phyloP scores from a whole-genome alignment of 1,140 invertebrate species.

The Trichogramma pretiosum region DNA sequence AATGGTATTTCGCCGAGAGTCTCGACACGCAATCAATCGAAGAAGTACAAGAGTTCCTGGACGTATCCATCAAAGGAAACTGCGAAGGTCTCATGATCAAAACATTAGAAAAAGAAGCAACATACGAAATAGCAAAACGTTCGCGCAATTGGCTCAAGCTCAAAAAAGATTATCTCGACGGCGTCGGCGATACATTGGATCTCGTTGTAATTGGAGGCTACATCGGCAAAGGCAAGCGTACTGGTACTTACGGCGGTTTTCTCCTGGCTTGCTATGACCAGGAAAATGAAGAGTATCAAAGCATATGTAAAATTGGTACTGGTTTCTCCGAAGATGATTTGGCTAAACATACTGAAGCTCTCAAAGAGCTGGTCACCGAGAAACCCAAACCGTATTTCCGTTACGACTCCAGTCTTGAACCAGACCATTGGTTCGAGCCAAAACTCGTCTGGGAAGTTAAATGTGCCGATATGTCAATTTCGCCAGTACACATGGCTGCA shows the following conservation, averaged over 20 bases:
- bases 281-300: conserved; percentile 88
- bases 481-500: conserved; percentile 87
- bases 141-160: conserved; percentile 97
- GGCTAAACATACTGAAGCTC: conserved; percentile 63
- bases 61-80: conserved; percentile 92
- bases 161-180: conserved; percentile 96
- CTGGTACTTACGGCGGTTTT: conserved; percentile 92
- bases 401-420: conserved; percentile 65
- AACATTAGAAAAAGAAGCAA: conserved; percentile 83
- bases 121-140: conserved; percentile 96
- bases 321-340: conserved; percentile 94
- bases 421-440: conserved; percentile 94
- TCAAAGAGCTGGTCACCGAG: conserved; percentile 69
- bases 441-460: conserved; percentile 96
- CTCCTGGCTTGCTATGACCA: conserved; percentile 93
- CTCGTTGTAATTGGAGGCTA: conserved; percentile 95
- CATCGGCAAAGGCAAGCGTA: conserved; percentile 86
- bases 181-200: conserved; percentile 88
- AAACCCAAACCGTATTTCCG: conserved; percentile 79
- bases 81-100: conserved; percentile 99
- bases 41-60: conserved; percentile 88
- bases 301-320: conserved; percentile 91
- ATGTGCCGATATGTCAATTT: conserved; percentile 95
- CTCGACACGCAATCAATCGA: conserved; percentile 82
- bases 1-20: conserved; percentile 82